Percentiles rank a stretch among this genome's conserved stretches.
phyloP scores from a whole-genome alignment of 2,797 vertebrate genomes.

The Trichosurus vulpecula region DNA sequence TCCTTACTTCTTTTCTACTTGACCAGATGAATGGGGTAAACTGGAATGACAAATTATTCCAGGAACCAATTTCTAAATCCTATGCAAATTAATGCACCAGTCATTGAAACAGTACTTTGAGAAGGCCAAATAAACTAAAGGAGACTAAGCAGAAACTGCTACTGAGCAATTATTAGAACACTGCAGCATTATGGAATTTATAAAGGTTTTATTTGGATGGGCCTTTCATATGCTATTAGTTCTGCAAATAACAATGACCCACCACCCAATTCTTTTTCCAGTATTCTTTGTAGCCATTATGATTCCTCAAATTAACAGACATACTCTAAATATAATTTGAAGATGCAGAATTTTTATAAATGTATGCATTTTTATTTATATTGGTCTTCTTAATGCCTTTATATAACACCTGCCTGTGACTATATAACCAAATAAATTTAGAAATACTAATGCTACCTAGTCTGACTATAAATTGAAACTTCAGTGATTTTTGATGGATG shows the following conservation, averaged over 20 bases:
- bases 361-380: slow-evolving; percentile 23
- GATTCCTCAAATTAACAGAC: slow-evolving; percentile 18
- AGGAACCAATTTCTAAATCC: slow-evolving; percentile 44
- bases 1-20: slow-evolving; percentile 8
- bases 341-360: slow-evolving; percentile 11
- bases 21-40: not conserved
- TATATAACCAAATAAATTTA: not conserved
- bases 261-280: slow-evolving; percentile 31
- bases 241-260: slow-evolving; percentile 41
- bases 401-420: not conserved
- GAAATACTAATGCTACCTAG: slow-evolving; percentile 3
- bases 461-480: not conserved
- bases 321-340: slow-evolving; percentile 41
- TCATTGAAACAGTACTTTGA: slow-evolving; percentile 8
- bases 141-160: slow-evolving; percentile 4
- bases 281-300: slow-evolving; percentile 26
- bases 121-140: slow-evolving; percentile 42
- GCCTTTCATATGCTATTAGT: not conserved
- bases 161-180: not conserved
- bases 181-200: slow-evolving; percentile 53
- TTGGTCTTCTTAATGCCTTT: slow-evolving; percentile 26
- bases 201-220: slow-evolving; percentile 47
- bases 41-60: slow-evolving; percentile 33
- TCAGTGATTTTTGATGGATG: not conserved
- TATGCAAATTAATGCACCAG: slow-evolving; percentile 80